A percentile compares a stretch with the other conserved stretches of the same genome.
phyloP scores from a whole-genome alignment of 2,797 vertebrate species.

The Chelidonichthys spinosus region DNA sequence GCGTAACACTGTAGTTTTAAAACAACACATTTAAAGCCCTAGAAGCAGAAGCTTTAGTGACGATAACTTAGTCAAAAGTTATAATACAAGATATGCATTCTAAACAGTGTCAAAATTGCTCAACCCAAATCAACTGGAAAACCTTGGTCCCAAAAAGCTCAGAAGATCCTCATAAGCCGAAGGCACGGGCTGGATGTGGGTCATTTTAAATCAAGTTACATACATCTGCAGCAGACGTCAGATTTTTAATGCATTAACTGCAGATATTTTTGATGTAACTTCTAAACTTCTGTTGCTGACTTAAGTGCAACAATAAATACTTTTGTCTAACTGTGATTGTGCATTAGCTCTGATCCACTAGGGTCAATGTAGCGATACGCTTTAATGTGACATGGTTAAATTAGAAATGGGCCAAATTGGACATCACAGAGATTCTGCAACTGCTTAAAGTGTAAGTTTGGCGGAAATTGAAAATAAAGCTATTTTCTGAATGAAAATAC shows the following conservation, averaged over 20 bases:
- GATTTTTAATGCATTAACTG: background rate
- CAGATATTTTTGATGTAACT: background rate
- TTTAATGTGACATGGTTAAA: conserved; percentile 56
- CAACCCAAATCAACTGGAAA: background rate
- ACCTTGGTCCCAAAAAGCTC: conserved; percentile 12
- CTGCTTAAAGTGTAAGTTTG: too few species aligned
- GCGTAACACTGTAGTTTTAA: too few species aligned
- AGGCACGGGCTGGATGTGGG: conserved; percentile 12
- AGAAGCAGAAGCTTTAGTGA: background rate
- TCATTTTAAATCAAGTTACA: conserved; percentile 1
- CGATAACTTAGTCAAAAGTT: background rate
- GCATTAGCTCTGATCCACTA: conserved; percentile 21
- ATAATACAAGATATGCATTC: background rate
- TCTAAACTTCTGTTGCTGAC: background rate
- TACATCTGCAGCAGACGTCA: conserved; percentile 10
- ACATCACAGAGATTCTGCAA: conserved; percentile 31
- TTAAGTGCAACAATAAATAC: conserved; percentile 20
- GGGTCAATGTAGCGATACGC: conserved; percentile 35
- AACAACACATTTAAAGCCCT: background rate
- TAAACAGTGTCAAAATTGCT: background rate
- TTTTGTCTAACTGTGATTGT: conserved; percentile 18
- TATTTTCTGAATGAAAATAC: too few species aligned
- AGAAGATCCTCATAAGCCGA: conserved; percentile 2
- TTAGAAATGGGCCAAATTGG: conserved; percentile 46
- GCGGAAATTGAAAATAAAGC: too few species aligned